These are phyloP conservation scores for Pardosa pseudoannulata DNA, from an alignment of 2,888 invertebrate genomes.

Conservation along the genomic window DNA sequence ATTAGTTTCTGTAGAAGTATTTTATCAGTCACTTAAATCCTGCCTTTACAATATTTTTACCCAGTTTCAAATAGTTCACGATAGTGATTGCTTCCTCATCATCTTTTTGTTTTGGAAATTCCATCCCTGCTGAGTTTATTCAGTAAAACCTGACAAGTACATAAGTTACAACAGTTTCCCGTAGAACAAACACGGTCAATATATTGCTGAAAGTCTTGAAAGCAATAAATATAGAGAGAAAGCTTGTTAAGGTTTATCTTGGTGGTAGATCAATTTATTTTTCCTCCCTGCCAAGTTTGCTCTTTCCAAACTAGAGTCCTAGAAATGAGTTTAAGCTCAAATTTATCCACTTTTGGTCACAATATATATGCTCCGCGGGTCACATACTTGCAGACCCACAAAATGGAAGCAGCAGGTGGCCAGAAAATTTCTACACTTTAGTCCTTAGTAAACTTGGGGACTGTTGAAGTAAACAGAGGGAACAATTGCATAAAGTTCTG, in stretches of 20 bases:
- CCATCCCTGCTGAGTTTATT: not conserved
- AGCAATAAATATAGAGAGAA: not conserved
- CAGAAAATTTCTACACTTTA: not conserved
- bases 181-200: not conserved
- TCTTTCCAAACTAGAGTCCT: not conserved
- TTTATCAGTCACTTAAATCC: too few species aligned
- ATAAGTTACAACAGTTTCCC: not conserved
- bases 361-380: not conserved
- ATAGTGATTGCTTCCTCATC: not conserved
- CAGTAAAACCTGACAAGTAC: slow-evolving; percentile 7
- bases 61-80: too few species aligned
- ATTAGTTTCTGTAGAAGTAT: too few species aligned
- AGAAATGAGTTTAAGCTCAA: not conserved
- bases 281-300: not conserved
- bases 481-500: not conserved
- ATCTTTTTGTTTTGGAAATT: not conserved
- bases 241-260: not conserved
- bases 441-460: not conserved
- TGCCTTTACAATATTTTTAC: too few species aligned
- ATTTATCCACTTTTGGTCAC: slow-evolving; percentile 8
- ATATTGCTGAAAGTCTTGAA: not conserved
- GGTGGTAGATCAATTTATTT: not conserved
- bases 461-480: not conserved
- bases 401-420: slow-evolving; percentile 7
- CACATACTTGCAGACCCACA: not conserved